A percentile compares a stretch with the other conserved stretches of the same genome.
Evolutionary conservation across 2,113 vertebrate genomes (phyloP).

Genomic region (Elgaria multicarinata): DNA sequence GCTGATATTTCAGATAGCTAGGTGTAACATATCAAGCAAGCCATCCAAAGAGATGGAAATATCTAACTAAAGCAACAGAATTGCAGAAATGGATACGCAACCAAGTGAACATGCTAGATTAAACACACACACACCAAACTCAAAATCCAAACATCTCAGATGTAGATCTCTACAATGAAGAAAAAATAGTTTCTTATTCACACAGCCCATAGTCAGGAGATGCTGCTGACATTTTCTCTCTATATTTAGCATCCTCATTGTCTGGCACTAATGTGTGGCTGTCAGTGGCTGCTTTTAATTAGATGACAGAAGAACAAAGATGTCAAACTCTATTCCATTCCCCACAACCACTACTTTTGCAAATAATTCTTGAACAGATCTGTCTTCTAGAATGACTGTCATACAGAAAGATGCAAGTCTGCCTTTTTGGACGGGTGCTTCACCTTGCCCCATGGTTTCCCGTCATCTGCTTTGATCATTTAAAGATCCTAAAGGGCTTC

Average conservation of each 20-base stretch:
- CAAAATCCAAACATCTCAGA: not conserved
- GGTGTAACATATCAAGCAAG: not conserved
- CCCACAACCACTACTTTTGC: constrained; percentile 28
- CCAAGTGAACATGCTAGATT: not conserved
- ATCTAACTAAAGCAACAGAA: not conserved
- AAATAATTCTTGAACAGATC: constrained; percentile 52
- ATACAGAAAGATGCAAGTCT: constrained; percentile 51
- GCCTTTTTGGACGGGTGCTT: constrained; percentile 37
- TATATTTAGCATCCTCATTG: constrained; percentile 28
- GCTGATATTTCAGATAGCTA: not conserved
- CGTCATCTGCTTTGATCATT: constrained; percentile 62
- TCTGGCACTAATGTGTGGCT: constrained; percentile 27
- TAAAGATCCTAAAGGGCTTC: constrained; percentile 55
- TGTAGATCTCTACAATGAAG: not conserved
- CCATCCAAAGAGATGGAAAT: not conserved
- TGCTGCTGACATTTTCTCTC: not conserved
- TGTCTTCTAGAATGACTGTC: constrained; percentile 40
- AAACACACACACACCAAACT: not conserved
- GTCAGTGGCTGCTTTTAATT: constrained; percentile 40
- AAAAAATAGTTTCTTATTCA: not conserved
- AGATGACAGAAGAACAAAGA: constrained; percentile 31
- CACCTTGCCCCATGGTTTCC: constrained; percentile 48
- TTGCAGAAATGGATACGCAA: accelerated
- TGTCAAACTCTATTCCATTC: not conserved
- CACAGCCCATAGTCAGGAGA: constrained; percentile 17